These are phyloP conservation scores for Lordiphosa collinella DNA, from an alignment of 1,140 invertebrate genomes.

Conservation along the genomic window DNA sequence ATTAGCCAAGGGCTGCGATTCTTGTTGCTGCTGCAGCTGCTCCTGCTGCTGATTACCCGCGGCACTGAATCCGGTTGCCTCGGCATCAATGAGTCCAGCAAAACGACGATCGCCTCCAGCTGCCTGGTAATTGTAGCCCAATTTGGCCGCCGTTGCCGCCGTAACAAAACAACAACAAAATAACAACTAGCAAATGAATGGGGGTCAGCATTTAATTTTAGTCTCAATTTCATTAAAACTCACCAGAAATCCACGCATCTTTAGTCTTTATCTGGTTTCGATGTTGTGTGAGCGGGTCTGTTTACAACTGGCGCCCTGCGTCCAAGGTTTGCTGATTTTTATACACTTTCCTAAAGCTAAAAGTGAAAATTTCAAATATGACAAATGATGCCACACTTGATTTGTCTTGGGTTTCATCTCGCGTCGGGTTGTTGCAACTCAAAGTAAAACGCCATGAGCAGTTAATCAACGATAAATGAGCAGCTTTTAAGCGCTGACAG, in stretches of 20 bases:
- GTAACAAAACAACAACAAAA: constrained; percentile 36
- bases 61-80: constrained; percentile 60
- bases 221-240: constrained; percentile 16
- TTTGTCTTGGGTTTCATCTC: constrained; percentile 41
- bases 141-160: constrained; percentile 36
- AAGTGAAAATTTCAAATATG: constrained; percentile 54
- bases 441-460: constrained; percentile 11
- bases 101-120: constrained; percentile 47
- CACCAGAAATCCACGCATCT: constrained; percentile 67
- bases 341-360: constrained; percentile 38
- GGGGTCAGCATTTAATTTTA: not conserved
- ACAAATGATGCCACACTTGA: constrained; percentile 56
- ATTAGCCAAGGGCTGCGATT: not conserved
- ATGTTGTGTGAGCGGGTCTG: constrained; percentile 30
- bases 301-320: constrained; percentile 36
- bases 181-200: constrained; percentile 32
- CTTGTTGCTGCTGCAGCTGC: constrained; percentile 14
- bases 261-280: constrained; percentile 15
- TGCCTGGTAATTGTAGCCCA: constrained; percentile 58
- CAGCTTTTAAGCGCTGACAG: constrained; percentile 65
- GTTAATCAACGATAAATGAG: constrained; percentile 71
- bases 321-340: constrained; percentile 43
- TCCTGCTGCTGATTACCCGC: constrained; percentile 11
- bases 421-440: constrained; percentile 28
- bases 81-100: constrained; percentile 57